Conservation (phyloP, 2,797 vertebrate genomes). For the Coracias cyanogaster region DNA sequence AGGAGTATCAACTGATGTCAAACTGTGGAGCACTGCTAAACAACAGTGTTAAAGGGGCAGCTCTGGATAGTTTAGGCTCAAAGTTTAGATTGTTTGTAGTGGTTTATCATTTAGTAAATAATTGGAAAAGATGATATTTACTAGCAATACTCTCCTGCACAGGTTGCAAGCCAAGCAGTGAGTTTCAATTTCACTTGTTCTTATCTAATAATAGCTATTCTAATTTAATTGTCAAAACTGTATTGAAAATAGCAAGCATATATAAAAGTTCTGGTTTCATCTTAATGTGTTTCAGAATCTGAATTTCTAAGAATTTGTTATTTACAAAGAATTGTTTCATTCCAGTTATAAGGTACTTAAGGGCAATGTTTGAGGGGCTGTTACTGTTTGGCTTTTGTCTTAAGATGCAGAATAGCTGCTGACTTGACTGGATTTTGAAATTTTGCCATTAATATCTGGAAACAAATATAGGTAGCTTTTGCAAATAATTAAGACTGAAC, state of each 20-base stretch:
- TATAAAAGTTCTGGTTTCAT: background rate
- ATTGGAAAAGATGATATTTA: background rate
- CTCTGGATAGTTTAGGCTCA: background rate
- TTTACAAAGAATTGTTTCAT: background rate
- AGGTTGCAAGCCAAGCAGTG: background rate
- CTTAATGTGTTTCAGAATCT: background rate
- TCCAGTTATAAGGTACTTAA: background rate
- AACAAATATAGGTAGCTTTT: background rate
- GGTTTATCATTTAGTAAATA: background rate
- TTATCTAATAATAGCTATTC: background rate
- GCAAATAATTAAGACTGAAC: background rate
- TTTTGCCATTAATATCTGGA: background rate
- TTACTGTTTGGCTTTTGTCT: background rate
- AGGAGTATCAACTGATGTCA: conserved; percentile 57
- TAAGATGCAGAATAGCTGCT: background rate
- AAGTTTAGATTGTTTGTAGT: background rate
- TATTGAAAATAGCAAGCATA: background rate
- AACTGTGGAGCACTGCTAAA: conserved; percentile 26
- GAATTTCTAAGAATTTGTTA: background rate
- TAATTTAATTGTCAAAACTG: background rate
- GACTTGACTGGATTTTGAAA: background rate
- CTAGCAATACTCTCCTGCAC: background rate
- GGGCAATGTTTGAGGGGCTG: background rate
- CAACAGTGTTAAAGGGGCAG: conserved; percentile 41
- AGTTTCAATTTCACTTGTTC: background rate